Evolutionary conservation across 2,797 vertebrate genomes (phyloP).

Genomic region (Mycteria americana): DNA sequence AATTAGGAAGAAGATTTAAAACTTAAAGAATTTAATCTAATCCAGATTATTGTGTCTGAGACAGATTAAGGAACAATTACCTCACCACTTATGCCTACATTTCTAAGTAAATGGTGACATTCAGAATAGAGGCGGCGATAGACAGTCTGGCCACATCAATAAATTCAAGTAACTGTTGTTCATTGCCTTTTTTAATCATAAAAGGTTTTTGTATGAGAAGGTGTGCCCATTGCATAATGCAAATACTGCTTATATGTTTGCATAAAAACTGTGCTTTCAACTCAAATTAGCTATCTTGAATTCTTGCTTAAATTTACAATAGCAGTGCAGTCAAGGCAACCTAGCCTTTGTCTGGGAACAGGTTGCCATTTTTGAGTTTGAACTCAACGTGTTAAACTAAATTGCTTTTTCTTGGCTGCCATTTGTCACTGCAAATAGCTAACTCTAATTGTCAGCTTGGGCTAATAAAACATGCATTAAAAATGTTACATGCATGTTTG

Average conservation of each 20-base stretch:
- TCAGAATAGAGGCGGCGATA: neutral
- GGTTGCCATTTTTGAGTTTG: neutral
- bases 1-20: neutral
- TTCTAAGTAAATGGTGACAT: neutral
- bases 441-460: neutral
- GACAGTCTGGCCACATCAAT: neutral
- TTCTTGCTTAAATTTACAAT: neutral
- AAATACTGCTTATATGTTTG: neutral
- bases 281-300: neutral
- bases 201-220: neutral
- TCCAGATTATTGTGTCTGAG: neutral
- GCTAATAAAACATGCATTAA: neutral
- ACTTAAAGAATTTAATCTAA: neutral
- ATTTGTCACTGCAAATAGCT: neutral
- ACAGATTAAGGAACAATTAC: neutral
- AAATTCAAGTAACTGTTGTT: neutral
- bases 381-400: neutral
- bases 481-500: neutral
- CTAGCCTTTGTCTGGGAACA: neutral
- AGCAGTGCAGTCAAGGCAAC: neutral
- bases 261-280: neutral
- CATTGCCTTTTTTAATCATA: neutral
- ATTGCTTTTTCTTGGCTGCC: neutral
- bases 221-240: neutral
- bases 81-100: neutral